phyloP scores from a whole-genome alignment of 2,113 vertebrate species.

The Gambusia affinis region DNA sequence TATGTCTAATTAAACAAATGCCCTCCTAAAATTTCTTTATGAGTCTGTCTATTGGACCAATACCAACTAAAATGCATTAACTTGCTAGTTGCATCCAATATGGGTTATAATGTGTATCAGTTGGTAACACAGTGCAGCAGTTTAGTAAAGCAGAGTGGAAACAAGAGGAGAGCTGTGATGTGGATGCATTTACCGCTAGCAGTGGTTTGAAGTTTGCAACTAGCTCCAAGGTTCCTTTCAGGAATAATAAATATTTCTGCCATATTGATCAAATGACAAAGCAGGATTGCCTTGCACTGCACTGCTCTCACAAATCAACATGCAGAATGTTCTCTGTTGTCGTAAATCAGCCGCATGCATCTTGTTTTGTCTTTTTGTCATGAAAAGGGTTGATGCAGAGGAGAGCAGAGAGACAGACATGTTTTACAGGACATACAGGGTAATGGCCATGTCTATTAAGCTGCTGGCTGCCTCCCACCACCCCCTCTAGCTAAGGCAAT shows the following conservation, averaged over 20 bases:
- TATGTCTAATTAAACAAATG: background rate
- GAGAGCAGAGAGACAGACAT: background rate
- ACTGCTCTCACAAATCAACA: constrained; percentile 49
- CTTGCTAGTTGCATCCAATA: background rate
- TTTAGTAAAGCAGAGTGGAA: background rate
- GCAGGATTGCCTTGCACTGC: constrained; percentile 54
- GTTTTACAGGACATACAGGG: constrained; percentile 30
- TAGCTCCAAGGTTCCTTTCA: constrained; percentile 44
- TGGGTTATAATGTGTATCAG: constrained; percentile 2
- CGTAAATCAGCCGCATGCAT: constrained; percentile 25
- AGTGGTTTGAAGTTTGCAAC: constrained; percentile 40
- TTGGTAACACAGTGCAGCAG: constrained; percentile 1
- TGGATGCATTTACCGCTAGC: constrained; percentile 14
- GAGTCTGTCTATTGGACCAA: background rate
- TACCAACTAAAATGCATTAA: background rate
- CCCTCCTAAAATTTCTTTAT: background rate
- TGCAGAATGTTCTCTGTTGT: constrained; percentile 13
- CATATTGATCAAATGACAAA: constrained; percentile 70
- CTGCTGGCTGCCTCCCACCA: background rate
- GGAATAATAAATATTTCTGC: constrained; percentile 68
- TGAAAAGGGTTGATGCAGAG: background rate
- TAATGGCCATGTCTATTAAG: background rate
- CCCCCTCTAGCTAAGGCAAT: background rate
- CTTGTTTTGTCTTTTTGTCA: constrained; percentile 4
- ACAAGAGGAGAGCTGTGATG: background rate